phyloP scores from a whole-genome alignment of 2,888 invertebrate species.

The Drosophila engyochracea region DNA sequence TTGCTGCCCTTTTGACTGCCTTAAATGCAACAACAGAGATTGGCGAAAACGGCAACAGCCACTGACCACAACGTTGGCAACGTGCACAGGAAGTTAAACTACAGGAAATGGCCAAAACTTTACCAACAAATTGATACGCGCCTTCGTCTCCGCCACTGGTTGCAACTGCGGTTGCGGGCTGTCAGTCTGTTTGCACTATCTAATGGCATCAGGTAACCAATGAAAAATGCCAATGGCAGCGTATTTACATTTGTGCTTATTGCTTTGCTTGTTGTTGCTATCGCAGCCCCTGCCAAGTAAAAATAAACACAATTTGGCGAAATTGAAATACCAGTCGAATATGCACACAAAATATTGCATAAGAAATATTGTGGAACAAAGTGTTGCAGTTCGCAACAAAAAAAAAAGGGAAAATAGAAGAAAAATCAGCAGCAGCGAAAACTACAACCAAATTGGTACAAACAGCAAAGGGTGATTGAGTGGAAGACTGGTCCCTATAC shows the following conservation, averaged over 20 bases:
- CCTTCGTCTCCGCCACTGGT: constrained; percentile 1
- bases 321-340: constrained; percentile 58
- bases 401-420: constrained; percentile 29
- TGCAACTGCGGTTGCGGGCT: constrained; percentile 20
- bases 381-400: constrained; percentile 24
- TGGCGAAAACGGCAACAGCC: constrained; percentile 14
- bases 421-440: constrained; percentile 8
- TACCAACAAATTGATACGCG: constrained; percentile 69
- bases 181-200: constrained; percentile 70
- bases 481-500: background rate
- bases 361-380: constrained; percentile 47
- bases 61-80: constrained; percentile 30
- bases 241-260: constrained; percentile 70
- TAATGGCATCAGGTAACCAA: constrained; percentile 73
- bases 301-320: constrained; percentile 57
- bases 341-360: constrained; percentile 53
- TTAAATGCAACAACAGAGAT: constrained; percentile 46
- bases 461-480: background rate
- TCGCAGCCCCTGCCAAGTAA: constrained; percentile 13
- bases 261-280: constrained; percentile 6
- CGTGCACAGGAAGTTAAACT: constrained; percentile 58
- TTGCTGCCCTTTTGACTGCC: constrained; percentile 28
- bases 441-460: background rate
- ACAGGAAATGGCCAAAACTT: constrained; percentile 53
- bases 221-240: constrained; percentile 62